Base-by-base conservation (phyloP, 30 jellyfish, hydroid and myxozoan species). In the Catostylus mosaicus region DNA sequence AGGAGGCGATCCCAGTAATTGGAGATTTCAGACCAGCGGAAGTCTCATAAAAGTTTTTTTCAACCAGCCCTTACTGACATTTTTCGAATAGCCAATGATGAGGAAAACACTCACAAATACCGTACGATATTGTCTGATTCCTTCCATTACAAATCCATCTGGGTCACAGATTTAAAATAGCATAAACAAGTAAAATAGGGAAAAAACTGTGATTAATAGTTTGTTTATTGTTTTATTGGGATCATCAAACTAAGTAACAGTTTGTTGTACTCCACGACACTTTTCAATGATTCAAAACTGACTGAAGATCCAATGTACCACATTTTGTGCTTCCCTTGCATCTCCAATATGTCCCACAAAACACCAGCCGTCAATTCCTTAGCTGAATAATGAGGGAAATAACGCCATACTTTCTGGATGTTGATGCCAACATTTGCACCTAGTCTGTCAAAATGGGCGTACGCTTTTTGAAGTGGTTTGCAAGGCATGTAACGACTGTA, bases 251-350 rank as follows among this genome's bases (percentile, higher is more conserved):
- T 64, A 0, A 88, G 35, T 31, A 88, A 67, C 22, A 88, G 43
- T 45, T 78, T 88, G 69, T 88, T 88, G 79, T 88, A 88, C 56
- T 88, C 96, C 30, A 88, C 33, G 1, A 88, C 96, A 24, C 96
- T 80, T 38, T 77, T 88, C 61, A 79, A 74, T 10, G 96, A 88
- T 32, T 88, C 96, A 59, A 78, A 88, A 22, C 84, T 77, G 65
- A 78, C 96, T 10, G 92, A 77, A 1, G 96, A 88, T 18, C 96
- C 96, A 48, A 88, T 78, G 82, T 67, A 88, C 96, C 96, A 88
- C 78, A 60, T 88, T 33, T 33, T 77, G 40, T 72, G 18, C 23
- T 78, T 54, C 16, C 96, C 96, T 62, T 88, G 96, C 77, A 65
- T 50, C 54, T 78, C 88, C 50, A 88, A 57, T 5, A 88, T 88